Evolutionary conservation across 2,113 vertebrate genomes (phyloP).

Genomic region (Notarius quadriscutis): DNA sequence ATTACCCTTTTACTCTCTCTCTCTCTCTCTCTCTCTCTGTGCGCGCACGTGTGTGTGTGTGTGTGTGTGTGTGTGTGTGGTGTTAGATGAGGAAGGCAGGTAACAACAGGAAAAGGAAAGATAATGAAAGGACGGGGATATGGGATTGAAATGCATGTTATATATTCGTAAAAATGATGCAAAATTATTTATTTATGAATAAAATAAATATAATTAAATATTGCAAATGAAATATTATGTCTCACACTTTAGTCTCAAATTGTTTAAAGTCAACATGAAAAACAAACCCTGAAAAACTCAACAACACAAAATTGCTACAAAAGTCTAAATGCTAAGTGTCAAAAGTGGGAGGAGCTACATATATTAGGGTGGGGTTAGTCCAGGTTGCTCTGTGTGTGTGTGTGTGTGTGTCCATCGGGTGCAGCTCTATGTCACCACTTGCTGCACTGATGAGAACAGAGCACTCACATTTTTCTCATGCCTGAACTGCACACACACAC

Average conservation of each 20-base stretch:
- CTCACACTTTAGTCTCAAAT: neutral
- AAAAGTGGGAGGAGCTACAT: neutral
- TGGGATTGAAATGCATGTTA: neutral
- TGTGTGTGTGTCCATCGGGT: constrained; percentile 5
- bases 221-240: neutral
- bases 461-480: constrained; percentile 61
- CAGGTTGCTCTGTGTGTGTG: neutral
- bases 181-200: neutral
- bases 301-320: neutral
- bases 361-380: neutral
- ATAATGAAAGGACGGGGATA: neutral
- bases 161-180: neutral
- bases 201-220: neutral
- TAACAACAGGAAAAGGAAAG: neutral
- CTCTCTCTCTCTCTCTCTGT: constrained; percentile 8
- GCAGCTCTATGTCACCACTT: neutral
- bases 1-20: constrained; percentile 45
- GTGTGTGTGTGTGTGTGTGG: constrained; percentile 61
- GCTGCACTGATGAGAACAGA: neutral
- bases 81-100: constrained; percentile 17
- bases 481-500: constrained; percentile 16
- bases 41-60: constrained; percentile 47
- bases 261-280: neutral
- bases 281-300: neutral
- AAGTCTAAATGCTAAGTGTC: neutral